These are phyloP conservation scores for Yponomeuta plumbellus DNA, from an alignment of 2,888 invertebrate genomes.

Conservation along the genomic window DNA sequence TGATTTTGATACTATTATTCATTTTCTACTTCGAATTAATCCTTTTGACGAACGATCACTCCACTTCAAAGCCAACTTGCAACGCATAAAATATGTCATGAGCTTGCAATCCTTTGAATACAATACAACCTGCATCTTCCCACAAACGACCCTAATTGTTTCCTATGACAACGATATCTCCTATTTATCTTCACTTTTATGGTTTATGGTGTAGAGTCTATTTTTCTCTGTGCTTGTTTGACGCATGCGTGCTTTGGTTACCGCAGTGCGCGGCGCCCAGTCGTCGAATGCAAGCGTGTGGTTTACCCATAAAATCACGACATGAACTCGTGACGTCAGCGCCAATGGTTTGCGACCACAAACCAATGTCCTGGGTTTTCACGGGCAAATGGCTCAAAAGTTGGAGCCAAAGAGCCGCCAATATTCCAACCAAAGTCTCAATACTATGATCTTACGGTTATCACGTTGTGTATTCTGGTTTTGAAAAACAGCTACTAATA, in stretches of 20 bases:
- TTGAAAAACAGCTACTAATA: no score
- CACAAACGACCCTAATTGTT: slow-evolving; percentile 11
- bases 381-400: not conserved
- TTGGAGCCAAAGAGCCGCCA: not conserved
- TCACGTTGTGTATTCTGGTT: no score
- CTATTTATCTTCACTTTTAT: slow-evolving; percentile 27
- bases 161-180: not conserved
- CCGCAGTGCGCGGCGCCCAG: slow-evolving; percentile 74
- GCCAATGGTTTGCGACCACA: not conserved
- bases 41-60: not conserved
- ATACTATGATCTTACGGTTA: no score
- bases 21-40: not conserved
- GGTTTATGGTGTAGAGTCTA: slow-evolving; percentile 30
- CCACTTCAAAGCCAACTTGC: not conserved
- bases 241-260: slow-evolving; percentile 67
- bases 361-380: not conserved
- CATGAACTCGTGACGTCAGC: slow-evolving; percentile 30
- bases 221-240: slow-evolving; percentile 30
- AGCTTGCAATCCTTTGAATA: slow-evolving; percentile 42
- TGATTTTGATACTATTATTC: no score
- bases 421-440: not conserved
- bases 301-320: slow-evolving; percentile 51
- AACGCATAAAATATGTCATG: not conserved
- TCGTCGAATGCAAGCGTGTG: slow-evolving; percentile 59
- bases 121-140: slow-evolving; percentile 26